Conservation (phyloP, 2,888 invertebrate genomes). For the Norana najaformis region DNA sequence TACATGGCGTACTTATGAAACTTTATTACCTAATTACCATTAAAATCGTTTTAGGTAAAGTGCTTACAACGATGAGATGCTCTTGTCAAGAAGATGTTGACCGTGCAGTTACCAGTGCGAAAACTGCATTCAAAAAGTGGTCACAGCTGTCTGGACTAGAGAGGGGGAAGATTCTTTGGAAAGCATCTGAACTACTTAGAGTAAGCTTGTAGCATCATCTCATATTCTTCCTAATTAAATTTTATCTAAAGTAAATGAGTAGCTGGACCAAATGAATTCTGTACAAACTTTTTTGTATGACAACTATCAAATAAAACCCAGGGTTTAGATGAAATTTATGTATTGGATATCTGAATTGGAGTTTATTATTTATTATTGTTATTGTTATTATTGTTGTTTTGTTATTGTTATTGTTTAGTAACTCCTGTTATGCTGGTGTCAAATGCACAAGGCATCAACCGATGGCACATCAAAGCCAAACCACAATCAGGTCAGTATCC, state of each 20-base stretch:
- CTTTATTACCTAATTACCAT: background rate
- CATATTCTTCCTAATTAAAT: background rate
- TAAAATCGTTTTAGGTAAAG: constrained; percentile 48
- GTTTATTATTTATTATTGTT: no score
- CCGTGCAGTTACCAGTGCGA: constrained; percentile 60
- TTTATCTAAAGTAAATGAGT: background rate
- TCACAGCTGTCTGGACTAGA: constrained; percentile 60
- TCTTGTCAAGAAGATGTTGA: constrained; percentile 60
- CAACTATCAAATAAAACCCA: background rate
- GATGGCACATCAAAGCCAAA: no score
- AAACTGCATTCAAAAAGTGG: constrained; percentile 62
- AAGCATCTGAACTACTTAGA: constrained; percentile 61
- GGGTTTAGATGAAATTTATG: no score
- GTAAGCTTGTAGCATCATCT: constrained; percentile 47
- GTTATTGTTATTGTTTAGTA: no score
- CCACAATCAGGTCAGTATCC: no score
- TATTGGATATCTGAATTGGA: no score
- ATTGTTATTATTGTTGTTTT: no score
- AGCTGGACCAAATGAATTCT: background rate
- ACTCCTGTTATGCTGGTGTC: no score
- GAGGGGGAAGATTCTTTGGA: constrained; percentile 62
- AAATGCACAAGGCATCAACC: no score
- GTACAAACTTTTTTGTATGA: background rate
- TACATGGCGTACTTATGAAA: background rate
- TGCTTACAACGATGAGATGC: constrained; percentile 46